Base-by-base conservation (phyloP, 2,888 invertebrate species). In the Alloplasta piceator region DNA sequence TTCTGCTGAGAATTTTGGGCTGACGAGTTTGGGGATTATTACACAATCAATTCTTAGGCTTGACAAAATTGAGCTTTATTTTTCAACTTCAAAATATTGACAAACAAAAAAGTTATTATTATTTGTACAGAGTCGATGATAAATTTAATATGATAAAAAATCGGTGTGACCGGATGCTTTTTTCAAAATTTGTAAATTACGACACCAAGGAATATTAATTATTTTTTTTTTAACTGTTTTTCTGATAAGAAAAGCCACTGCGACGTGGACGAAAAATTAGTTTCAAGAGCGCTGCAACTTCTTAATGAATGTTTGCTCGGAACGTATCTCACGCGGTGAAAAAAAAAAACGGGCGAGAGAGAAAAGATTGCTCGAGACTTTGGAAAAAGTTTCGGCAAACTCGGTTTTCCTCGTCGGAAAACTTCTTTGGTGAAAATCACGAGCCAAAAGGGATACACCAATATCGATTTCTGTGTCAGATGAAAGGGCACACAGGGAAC, bases 221-320 rank as follows among this genome's bases (percentile, higher is more conserved):
- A 26, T 26, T 26, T 26, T 26, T 26, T 26, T 26, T 26, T 26
- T 26, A 2, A 26, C 26, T 26, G 26, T 26, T 26, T 16, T 67
- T 39, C 68, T 26, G 63, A 41, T 55, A 36, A 55, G 52, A 52
- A 9, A 67, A 61, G 55, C 14, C 16, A 58, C 46, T 52, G 5
- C n/a, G 0, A 6, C 58, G 12, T 60, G 55, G n/a, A 26, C 63
- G 72, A 14, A 68, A 76, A 85, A 83, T 82, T 83, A 79, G 73
- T 78, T 79, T 56, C 66, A 73, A 79, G 64, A 50, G 38, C 64
- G 78, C 66, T 46, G 63, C 75, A 78, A 81, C 73, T 82, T 76
- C 79, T 76, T 83, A 78, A 82, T 84, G 82, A 80, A 84, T 78
- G 72, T 84, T 83, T 84, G 70, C 81, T 46, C 66, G 72, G 66